phyloP scores from a whole-genome alignment of 2,888 invertebrate genomes.

The Pristionchus fissidentatus region DNA sequence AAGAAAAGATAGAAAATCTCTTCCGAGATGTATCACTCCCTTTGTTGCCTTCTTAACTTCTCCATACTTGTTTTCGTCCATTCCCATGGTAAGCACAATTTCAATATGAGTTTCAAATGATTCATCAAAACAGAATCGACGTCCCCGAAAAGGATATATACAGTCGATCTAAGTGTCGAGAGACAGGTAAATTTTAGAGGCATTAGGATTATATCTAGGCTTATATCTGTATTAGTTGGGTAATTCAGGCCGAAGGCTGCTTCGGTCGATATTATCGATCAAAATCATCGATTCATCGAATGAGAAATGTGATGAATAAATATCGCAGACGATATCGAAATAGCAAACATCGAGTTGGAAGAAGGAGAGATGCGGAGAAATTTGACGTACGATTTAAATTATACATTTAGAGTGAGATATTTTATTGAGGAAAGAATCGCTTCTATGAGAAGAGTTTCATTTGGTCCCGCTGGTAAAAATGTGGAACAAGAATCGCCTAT shows the following conservation, averaged over 20 bases:
- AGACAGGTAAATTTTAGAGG: not conserved
- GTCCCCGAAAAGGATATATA: not conserved
- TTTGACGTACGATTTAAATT: not conserved
- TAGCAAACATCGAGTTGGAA: not conserved
- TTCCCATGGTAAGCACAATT: not conserved
- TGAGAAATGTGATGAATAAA: not conserved
- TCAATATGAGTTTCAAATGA: not conserved
- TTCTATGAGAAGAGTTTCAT: not conserved
- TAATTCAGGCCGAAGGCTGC: not conserved
- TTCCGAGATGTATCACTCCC: not conserved
- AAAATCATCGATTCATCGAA: not conserved
- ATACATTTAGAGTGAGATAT: not conserved
- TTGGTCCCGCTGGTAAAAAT: not conserved
- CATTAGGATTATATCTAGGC: no score
- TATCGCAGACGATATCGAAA: not conserved
- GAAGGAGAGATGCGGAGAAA: not conserved
- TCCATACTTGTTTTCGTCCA: not conserved
- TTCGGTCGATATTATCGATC: conserved; percentile 25
- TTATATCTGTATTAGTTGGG: no score
- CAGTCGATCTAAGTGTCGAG: not conserved
- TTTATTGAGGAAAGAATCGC: not conserved
- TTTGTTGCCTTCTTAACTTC: not conserved
- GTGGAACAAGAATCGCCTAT: not conserved
- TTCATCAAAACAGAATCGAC: not conserved
- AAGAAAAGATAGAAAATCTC: not conserved